These are phyloP conservation scores for Pao palembangensis DNA, from an alignment of 2,113 vertebrate genomes.

Conservation along the genomic window DNA sequence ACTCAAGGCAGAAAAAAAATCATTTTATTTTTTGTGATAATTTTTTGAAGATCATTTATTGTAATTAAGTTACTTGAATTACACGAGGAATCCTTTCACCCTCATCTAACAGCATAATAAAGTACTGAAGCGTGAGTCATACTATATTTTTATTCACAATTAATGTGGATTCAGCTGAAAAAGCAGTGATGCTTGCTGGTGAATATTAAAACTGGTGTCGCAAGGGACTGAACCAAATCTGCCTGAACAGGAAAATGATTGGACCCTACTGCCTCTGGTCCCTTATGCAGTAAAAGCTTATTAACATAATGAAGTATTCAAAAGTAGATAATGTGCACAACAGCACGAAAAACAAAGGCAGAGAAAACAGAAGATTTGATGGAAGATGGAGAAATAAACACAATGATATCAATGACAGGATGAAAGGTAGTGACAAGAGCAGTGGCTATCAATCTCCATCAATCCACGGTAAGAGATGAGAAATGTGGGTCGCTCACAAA, in stretches of 20 bases:
- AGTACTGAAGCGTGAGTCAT: conserved; percentile 20
- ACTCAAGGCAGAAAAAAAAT: no score
- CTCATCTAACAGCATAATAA: neutral
- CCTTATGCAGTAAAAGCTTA: conserved; percentile 30
- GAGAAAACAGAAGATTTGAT: conserved; percentile 1
- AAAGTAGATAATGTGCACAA: conserved; percentile 19
- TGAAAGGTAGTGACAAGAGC: neutral
- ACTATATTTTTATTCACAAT: conserved; percentile 23
- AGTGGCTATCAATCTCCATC: conserved; percentile 1
- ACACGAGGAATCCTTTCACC: no score
- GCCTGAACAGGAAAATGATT: conserved; percentile 37
- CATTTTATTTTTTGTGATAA: no score
- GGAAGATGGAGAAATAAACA: neutral
- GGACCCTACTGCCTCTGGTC: conserved; percentile 39
- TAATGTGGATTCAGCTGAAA: conserved; percentile 32
- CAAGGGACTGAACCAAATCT: conserved; percentile 16
- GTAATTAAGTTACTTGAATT: no score
- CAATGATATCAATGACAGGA: neutral
- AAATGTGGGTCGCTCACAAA: neutral
- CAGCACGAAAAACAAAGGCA: conserved; percentile 8
- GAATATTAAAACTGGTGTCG: conserved; percentile 18
- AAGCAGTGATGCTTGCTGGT: conserved; percentile 14
- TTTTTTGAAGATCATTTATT: no score
- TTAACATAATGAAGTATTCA: conserved; percentile 47
- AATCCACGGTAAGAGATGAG: neutral